A percentile compares a stretch with the other conserved stretches of the same genome.
Evolutionary conservation across 2,797 vertebrate species (phyloP).

Genomic region (Crypturellus tataupa): DNA sequence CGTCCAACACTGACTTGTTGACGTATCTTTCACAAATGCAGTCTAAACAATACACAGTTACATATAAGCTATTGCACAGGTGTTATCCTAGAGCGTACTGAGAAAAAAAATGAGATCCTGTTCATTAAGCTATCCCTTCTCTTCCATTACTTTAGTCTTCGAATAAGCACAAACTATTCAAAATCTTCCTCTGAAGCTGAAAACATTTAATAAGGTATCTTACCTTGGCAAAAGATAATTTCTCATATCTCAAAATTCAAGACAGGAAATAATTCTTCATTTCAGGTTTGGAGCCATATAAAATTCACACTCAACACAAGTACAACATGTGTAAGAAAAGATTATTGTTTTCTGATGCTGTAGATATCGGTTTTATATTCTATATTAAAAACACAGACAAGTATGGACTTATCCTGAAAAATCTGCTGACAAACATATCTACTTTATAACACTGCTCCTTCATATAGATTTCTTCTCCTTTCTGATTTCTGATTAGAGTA

Average conservation of each 20-base stretch:
- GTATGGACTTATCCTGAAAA: not conserved
- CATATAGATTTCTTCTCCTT: slow-evolving; percentile 26
- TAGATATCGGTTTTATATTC: not conserved
- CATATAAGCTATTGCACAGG: not conserved
- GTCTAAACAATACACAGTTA: not conserved
- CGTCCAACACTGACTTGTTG: not conserved
- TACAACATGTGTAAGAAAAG: not conserved
- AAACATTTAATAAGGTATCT: not conserved
- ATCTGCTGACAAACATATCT: not conserved
- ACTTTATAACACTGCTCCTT: not conserved
- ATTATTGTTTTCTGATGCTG: not conserved
- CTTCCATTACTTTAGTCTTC: not conserved
- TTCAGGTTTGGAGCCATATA: not conserved
- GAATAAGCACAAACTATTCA: not conserved
- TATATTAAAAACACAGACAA: not conserved
- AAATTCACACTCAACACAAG: not conserved
- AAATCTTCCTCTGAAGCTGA: not conserved
- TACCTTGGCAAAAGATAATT: not conserved
- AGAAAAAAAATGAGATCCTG: not conserved
- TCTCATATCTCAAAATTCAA: not conserved
- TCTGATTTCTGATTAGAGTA: slow-evolving; percentile 51
- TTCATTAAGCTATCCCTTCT: not conserved
- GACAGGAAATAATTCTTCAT: not conserved
- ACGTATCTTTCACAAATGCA: not conserved
- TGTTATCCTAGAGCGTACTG: not conserved